Base-by-base conservation (phyloP, 1,140 invertebrate genomes). In the Lethrus apterus region DNA sequence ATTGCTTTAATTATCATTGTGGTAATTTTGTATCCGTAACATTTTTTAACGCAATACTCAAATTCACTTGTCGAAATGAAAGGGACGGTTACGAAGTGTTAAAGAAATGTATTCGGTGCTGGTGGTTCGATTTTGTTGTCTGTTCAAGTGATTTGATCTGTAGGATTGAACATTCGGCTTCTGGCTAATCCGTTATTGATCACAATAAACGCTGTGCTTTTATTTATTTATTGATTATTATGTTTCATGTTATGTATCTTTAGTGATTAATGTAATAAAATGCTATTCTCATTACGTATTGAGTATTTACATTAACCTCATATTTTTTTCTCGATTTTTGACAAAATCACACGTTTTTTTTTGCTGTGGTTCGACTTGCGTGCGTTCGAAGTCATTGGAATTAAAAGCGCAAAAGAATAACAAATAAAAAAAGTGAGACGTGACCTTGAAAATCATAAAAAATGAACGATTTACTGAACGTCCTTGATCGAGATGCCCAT, bases 101-200 rank as follows among this genome's bases (percentile, higher is more conserved):
- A n/a, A n/a, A n/a, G n/a, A n/a, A 42, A 42, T 42, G 17, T 42
- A 26, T 21, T 26, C 23, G 5, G 23, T 38, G 35, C 24, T 38
- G 35, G 20, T 38, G 35, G 19, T 42, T n/a, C 29, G 24, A 26
- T 52, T 23, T 50, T 53, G 54, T 59, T 56, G 52, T 57, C 57
- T 52, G 64, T 64, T 62, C 63, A 65, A 59, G 59, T 66, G 64
- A 64, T 51, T 56, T 54, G 40, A 42, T 42, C 49, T 54, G 32
- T 57, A 59, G 58, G 59, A 64, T 34, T 64, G 59, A 63, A 63
- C 51, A 40, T 41, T 42, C 38, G 46, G 46, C 32, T 48, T 48
- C 38, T 40, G 44, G 44, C 38, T 46, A 47, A 44, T 44, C 26
- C 15, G 35, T n/a, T 44, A 21, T 44, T 44, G 30, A 29, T 29